Evolutionary conservation across 30 jellyfish, hydroid and myxozoan species (phyloP).

Genomic region (Turritopsis rubra): DNA sequence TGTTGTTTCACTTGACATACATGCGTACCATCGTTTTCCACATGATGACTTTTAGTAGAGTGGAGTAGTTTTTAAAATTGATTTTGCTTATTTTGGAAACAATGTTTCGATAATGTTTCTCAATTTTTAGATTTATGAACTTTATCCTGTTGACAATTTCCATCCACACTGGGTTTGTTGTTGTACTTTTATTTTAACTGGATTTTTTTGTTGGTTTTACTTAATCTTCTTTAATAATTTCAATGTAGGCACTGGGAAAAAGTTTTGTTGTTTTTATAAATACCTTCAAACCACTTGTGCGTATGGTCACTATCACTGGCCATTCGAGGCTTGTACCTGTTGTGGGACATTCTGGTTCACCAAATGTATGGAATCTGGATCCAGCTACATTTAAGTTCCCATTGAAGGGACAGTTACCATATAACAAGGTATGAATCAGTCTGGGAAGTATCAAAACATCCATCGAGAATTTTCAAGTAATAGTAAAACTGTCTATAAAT

Average conservation of each 20-base stretch:
- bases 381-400: constrained; percentile 83
- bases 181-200: neutral
- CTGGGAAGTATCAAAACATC: neutral
- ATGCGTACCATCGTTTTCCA: no score
- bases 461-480: neutral
- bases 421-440: constrained; percentile 46
- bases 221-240: neutral
- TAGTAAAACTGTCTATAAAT: no score
- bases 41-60: neutral
- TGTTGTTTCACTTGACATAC: no score
- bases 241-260: constrained; percentile 79
- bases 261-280: constrained; percentile 47
- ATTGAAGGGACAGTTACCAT: constrained; percentile 87
- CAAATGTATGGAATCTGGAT: constrained; percentile 95
- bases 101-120: neutral
- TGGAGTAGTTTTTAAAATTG: no score
- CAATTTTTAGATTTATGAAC: constrained; percentile 62
- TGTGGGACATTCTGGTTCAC: constrained; percentile 83
- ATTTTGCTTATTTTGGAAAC: no score
- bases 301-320: constrained; percentile 90
- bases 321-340: constrained; percentile 83
- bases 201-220: neutral
- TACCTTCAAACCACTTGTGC: constrained; percentile 91
- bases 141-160: constrained; percentile 81
- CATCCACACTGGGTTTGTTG: constrained; percentile 97